Percentiles rank a stretch among this genome's conserved stretches.
phyloP scores from a whole-genome alignment of 2,888 invertebrate genomes.

The Troides oblongomaculatus region DNA sequence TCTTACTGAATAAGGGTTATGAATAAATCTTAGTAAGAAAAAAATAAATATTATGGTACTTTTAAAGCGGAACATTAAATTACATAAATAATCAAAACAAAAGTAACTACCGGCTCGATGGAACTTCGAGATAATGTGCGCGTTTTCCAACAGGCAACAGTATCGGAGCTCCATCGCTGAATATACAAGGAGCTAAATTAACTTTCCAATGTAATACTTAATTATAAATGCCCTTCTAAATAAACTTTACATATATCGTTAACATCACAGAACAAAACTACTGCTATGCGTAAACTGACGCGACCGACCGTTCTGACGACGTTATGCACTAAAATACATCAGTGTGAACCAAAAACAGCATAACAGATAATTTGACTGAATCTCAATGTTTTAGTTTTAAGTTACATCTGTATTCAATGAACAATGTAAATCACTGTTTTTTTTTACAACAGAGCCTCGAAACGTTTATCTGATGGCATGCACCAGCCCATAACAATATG shows the following conservation, averaged over 20 bases:
- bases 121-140: slow-evolving; percentile 27
- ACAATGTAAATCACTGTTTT: neutral
- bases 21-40: slow-evolving; percentile 58
- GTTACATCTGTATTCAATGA: neutral
- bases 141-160: neutral
- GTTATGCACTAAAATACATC: slow-evolving; percentile 15
- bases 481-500: too few relatives aligned
- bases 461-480: too few relatives aligned
- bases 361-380: neutral
- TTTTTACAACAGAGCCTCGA: too few relatives aligned
- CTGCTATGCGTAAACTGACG: slow-evolving; percentile 51
- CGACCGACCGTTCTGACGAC: slow-evolving; percentile 24
- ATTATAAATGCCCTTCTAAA: slow-evolving; percentile 53
- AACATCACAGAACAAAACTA: slow-evolving; percentile 73
- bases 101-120: slow-evolving; percentile 37
- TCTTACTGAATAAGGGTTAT: slow-evolving; percentile 50
- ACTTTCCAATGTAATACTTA: slow-evolving; percentile 44
- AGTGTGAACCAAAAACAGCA: neutral
- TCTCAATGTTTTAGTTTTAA: neutral
- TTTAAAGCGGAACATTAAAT: slow-evolving; percentile 68
- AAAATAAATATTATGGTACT: slow-evolving; percentile 73
- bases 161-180: slow-evolving; percentile 18
- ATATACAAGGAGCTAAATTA: slow-evolving; percentile 33
- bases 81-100: slow-evolving; percentile 54
- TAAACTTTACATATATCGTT: slow-evolving; percentile 59